Evolutionary conservation across 1,140 invertebrate species (phyloP), one percentile per base, ranked within the genome.

Genomic region (Neodiprion lecontei): DNA sequence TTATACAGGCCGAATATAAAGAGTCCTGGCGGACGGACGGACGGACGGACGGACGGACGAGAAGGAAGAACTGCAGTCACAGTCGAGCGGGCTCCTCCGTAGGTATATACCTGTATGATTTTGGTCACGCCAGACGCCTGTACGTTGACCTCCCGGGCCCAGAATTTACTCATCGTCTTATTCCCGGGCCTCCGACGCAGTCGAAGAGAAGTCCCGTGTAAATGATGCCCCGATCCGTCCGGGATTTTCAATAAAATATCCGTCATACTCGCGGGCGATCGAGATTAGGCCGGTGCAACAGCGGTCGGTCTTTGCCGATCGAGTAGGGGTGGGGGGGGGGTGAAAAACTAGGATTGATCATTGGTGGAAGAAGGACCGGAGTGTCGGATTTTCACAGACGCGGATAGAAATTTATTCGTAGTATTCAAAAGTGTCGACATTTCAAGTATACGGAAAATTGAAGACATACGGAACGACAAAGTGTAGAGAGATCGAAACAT

Each of bases 121-220:
- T 86, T 83, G 86, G 86, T 88, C 86, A 88, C 85, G 85, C 84
- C 84, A 83, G 78, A 79, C 84, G 87, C 81, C 86, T 88, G 87
- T 88, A 87, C 87, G 79, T 87, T 88, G 87, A 88, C 85, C 86
- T 80, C 83, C 81, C 23, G 73, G 69, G 11, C 68, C 74, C 69
- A 70, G 81, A 78, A 82, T 82, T 83, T 83, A 82, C 66, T 61
- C 53, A 14, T 61, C 11, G n/a, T 12, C n/a, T 40, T 40, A 5
- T 75, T 50, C 74, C 75, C 74, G 72, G 47, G 67, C 78, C 73
- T 73, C 83, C 67, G 81, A 82, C 67, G 70, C 74, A 40, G 28
- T 40, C 28, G 28, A 40, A 40, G 5, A 40, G 2, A 5, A 40
- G 28, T 40, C 17, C 17, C 5, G 28, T 40, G 28, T 40, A 40